Percentiles rank a stretch among this genome's conserved stretches.
These are phyloP conservation scores for Esox niger DNA, from an alignment of 2,113 vertebrate genomes.

Conservation along the genomic window DNA sequence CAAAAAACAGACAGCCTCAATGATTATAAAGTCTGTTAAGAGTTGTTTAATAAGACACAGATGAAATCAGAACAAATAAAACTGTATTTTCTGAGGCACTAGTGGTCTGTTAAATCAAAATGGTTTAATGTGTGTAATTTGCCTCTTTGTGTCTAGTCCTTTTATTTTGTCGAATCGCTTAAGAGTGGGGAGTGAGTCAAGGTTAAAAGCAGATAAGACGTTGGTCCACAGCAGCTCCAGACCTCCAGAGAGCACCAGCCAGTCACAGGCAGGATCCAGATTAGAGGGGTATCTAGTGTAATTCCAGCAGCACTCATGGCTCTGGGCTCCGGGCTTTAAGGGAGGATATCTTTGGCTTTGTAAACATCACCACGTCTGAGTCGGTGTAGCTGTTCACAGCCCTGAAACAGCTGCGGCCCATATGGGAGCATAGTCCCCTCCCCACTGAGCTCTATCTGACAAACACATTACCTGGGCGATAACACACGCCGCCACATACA, in stretches of 20 bases:
- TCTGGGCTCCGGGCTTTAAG: not conserved
- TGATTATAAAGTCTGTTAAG: constrained; percentile 15
- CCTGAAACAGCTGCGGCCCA: constrained; percentile 31
- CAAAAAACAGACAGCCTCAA: not conserved
- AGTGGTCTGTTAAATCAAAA: not conserved
- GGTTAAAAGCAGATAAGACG: constrained; percentile 18
- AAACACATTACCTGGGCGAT: constrained; percentile 16
- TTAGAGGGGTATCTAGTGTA: not conserved
- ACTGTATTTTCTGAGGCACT: constrained; percentile 21
- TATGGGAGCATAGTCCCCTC: constrained; percentile 24
- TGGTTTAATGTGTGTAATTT: not conserved
- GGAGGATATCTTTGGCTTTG: constrained; percentile 20
- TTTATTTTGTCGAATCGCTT: constrained; percentile 3
- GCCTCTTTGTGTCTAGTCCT: not conserved
- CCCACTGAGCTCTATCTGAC: constrained; percentile 10
- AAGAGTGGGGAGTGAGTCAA: not conserved
- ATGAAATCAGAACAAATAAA: constrained; percentile 5
- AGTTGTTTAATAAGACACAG: constrained; percentile 11
- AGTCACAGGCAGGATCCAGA: not conserved
- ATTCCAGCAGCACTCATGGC: not conserved
- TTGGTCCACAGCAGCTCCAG: not conserved
- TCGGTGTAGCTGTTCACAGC: constrained; percentile 13
- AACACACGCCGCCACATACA: not conserved
- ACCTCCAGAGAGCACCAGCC: not conserved
- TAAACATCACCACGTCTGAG: constrained; percentile 15